Base-by-base conservation (phyloP, 2,797 vertebrate genomes). In the Anomalospiza imberbis region DNA sequence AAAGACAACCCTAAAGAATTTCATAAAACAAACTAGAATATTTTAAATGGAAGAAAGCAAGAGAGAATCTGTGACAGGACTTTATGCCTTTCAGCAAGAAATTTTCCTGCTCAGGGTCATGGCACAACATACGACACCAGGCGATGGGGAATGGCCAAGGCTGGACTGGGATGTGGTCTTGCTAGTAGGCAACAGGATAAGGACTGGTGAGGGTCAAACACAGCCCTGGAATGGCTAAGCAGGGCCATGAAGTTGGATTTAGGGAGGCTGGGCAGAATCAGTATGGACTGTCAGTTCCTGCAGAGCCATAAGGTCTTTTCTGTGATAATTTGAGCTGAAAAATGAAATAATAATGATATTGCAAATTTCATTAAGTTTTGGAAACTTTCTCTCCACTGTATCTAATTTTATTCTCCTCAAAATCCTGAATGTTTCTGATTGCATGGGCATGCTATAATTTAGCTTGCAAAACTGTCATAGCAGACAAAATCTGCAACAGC, bases 321-420 rank as follows among this genome's bases (percentile, higher is more conserved):
- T 62, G 11, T n/a, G 32, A 60, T 22, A 81, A 82, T 26, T 36
- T 60, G 20, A 84, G 18, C 2, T 42, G 11, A 58, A 48, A 77
- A 84, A 58, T 61, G 1, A 61, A 60, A 71, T 79, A 42, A 86
- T 19, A 78, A 74, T 80, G 73, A 58, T 57, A 76, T 13, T 80
- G 28, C 9, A 88, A 70, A 86, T 96, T 90, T 93, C 32, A 74
- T 92, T 92, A 89, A 22, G 12, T 70, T 85, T 77, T 61, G 10
- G 84, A 86, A 91, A 61, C 26, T 74, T 94, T 94, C 58, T 36
- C 80, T 74, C 40, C 42, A 71, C 68, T 70, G 11, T 48, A 73
- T 78, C 54, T 91, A 85, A 93, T 92, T 95, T 92, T 90, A 63
- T 87, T 87, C 68, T 80, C 24, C 61, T 75, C 89, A 17, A 79